phyloP scores from a whole-genome alignment of 1,140 invertebrate genomes.

The Drosophila nasuta region DNA sequence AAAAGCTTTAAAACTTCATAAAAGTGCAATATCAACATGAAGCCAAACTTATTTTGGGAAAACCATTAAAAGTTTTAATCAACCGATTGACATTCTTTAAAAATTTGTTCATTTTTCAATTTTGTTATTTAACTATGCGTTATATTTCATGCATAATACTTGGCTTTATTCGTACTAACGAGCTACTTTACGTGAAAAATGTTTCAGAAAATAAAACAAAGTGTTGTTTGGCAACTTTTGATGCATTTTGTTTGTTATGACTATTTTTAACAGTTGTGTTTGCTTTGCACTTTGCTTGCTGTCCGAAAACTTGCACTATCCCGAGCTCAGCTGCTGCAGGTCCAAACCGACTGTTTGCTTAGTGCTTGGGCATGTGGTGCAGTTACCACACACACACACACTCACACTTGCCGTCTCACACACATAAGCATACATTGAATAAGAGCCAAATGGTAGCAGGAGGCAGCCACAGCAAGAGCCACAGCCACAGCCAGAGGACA shows the following conservation, averaged over 20 bases:
- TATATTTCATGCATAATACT: slow-evolving; percentile 26
- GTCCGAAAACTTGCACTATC: slow-evolving; percentile 50
- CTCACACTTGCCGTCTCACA: too few relatives aligned
- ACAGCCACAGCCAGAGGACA: slow-evolving; percentile 18
- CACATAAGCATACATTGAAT: too few relatives aligned
- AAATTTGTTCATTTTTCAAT: neutral
- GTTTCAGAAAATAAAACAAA: slow-evolving; percentile 22
- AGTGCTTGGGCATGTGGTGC: slow-evolving; percentile 69
- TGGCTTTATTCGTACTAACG: slow-evolving; percentile 19
- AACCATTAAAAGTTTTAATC: neutral
- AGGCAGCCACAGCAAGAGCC: too few relatives aligned
- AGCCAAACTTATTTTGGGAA: neutral
- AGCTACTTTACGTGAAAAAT: slow-evolving; percentile 24
- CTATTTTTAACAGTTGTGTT: slow-evolving; percentile 56
- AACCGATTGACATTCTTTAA: neutral
- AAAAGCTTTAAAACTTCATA: too few relatives aligned
- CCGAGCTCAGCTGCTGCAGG: slow-evolving; percentile 16
- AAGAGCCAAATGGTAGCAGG: neutral
- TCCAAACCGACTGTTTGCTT: slow-evolving; percentile 60
- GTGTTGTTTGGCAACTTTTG: slow-evolving; percentile 55
- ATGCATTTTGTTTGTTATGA: slow-evolving; percentile 57
- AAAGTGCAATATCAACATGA: too few relatives aligned
- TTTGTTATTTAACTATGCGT: neutral
- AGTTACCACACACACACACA: slow-evolving; percentile 34
- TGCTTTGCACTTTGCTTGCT: slow-evolving; percentile 72